Percentiles rank a stretch among this genome's conserved stretches.
Evolutionary conservation across 1,140 invertebrate species (phyloP).

Genomic region (Euwallacea similis): DNA sequence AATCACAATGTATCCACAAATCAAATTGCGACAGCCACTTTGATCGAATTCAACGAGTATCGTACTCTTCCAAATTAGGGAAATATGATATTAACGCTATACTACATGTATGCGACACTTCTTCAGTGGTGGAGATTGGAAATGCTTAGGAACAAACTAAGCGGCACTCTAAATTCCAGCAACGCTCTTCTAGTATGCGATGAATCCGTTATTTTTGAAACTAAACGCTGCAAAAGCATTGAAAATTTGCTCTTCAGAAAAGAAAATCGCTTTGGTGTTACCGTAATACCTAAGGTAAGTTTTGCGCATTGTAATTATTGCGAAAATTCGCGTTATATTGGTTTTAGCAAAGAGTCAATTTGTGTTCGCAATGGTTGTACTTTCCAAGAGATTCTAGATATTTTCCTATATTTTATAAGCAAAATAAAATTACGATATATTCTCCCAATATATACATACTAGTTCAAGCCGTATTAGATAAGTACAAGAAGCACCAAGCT

Average conservation of each 20-base stretch:
- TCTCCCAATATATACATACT: constrained; percentile 55
- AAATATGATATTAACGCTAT: constrained; percentile 64
- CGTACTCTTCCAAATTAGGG: neutral
- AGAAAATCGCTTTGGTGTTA: constrained; percentile 50
- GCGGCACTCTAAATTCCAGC: constrained; percentile 47
- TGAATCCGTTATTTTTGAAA: constrained; percentile 38
- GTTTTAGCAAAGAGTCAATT: constrained; percentile 49
- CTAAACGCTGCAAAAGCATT: constrained; percentile 43
- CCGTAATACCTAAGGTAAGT: constrained; percentile 53
- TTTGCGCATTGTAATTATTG: neutral
- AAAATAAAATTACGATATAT: constrained; percentile 39
- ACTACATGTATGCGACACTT: constrained; percentile 69
- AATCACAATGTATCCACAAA: neutral
- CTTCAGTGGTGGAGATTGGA: constrained; percentile 66
- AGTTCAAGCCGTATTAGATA: constrained; percentile 56
- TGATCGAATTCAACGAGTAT: neutral
- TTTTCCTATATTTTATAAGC: constrained; percentile 57
- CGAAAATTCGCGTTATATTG: constrained; percentile 1
- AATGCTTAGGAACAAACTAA: constrained; percentile 54
- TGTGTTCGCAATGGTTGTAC: constrained; percentile 59
- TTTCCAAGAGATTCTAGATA: constrained; percentile 56
- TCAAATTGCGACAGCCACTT: neutral
- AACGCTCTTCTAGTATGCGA: constrained; percentile 50
- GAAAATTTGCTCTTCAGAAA: constrained; percentile 51
- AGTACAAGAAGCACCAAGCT: constrained; percentile 46